Conservation (phyloP, 1,140 invertebrate genomes). For the Zaprionus davidi region DNA sequence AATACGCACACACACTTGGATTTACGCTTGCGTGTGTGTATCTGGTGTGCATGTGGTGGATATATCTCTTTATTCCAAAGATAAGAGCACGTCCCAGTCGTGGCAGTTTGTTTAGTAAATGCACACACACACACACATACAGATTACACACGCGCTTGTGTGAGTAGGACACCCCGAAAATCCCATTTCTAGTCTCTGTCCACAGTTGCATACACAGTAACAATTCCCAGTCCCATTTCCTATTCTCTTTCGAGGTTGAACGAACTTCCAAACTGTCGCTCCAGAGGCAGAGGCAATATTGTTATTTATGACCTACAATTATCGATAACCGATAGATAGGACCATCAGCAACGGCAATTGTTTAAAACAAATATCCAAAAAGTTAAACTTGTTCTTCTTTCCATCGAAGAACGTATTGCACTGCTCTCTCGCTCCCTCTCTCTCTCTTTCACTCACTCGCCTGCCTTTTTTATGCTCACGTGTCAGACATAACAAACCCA, state of each 20-base stretch:
- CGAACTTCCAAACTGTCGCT: constrained; percentile 48
- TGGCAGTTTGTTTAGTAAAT: constrained; percentile 13
- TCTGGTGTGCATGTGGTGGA: constrained; percentile 15
- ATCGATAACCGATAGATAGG: constrained; percentile 45
- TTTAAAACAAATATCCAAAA: constrained; percentile 54
- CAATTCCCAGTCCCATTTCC: constrained; percentile 19
- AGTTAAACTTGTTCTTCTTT: constrained; percentile 55
- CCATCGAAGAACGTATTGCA: constrained; percentile 9
- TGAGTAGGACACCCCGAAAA: constrained; percentile 32
- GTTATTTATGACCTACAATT: constrained; percentile 73
- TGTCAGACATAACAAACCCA: constrained; percentile 73
- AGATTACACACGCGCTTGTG: constrained; percentile 3
- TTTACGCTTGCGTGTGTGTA: constrained; percentile 1
- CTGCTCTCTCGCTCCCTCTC: constrained; percentile 38
- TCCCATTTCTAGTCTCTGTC: constrained; percentile 26
- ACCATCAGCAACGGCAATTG: constrained; percentile 43
- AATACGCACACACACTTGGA: constrained; percentile 5
- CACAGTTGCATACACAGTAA: background rate
- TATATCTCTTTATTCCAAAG: constrained; percentile 36
- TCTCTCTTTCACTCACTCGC: constrained; percentile 20
- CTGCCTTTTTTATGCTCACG: constrained; percentile 37
- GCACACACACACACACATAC: background rate
- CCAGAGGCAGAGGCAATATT: constrained; percentile 20
- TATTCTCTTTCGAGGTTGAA: constrained; percentile 65
- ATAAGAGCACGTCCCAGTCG: constrained; percentile 42